Evolutionary conservation across 2,888 invertebrate species (phyloP), one percentile per base, ranked within the genome.

Genomic region (Camptogramma bilineatum): DNA sequence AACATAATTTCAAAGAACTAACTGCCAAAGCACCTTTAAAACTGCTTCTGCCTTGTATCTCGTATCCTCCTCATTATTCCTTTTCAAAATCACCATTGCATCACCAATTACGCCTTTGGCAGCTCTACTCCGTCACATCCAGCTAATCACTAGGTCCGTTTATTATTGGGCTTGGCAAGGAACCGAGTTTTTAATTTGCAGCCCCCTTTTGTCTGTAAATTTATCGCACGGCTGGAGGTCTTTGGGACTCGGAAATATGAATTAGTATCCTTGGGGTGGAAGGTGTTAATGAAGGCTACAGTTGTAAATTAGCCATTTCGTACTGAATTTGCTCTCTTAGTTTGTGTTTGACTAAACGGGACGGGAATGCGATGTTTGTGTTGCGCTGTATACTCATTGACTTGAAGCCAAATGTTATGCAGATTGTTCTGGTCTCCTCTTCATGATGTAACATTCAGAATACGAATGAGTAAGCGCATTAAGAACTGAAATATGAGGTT

Each of bases 171-270:
- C 83, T 81, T 82, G 82, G 83, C 79, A 80, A 79, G 78, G 82
- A 79, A 76, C 83, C 72, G 78, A 81, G 83, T 90, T 91, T 91
- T 91, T 90, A 91, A 91, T 90, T 91, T 90, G 84, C 83, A 80
- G 79, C 82, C 86, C n/a, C 84, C 84, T 84, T 77, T 88, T 86
- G 88, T 87, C 77, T 80, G 81, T 82, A 79, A 88, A 89, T 89
- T 91, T 86, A 80, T 83, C 84, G 86, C 85, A 66, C 81, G 82
- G 85, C 78, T 84, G 86, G 82, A 85, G 80, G 82, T 85, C 86
- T 86, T 84, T 82, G 71, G 82, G 56, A 57, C 64, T 56, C 60
- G 69, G 85, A 90, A 88, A 88, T 90, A 90, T 89, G 87, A 90
- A 91, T 90, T 88, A 90, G 86, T 80, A 82, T 82, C 81, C 80